phyloP scores from a whole-genome alignment of 1,140 invertebrate species.

The Semibalanus balanoides region DNA sequence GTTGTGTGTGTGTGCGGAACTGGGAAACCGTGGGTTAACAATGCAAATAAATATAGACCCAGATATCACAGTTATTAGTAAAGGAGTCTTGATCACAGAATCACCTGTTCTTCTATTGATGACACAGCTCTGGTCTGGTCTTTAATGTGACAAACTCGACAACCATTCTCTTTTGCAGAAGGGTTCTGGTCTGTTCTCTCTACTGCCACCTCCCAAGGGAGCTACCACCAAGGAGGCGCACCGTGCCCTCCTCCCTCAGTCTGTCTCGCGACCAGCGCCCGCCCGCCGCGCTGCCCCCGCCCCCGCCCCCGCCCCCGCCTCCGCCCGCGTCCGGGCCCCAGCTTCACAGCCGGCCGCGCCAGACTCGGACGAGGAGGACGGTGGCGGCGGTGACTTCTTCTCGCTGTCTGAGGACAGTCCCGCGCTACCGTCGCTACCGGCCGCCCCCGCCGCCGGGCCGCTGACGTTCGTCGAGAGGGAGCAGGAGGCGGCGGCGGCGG shows the following conservation, averaged over 20 bases:
- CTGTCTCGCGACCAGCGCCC: slow-evolving; percentile 17
- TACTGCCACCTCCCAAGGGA: slow-evolving; percentile 19
- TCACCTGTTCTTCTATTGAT: too few relatives aligned
- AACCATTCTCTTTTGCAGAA: neutral
- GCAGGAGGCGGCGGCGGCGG: neutral
- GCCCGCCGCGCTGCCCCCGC: slow-evolving; percentile 4
- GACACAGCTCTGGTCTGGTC: too few relatives aligned
- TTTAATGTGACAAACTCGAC: too few relatives aligned
- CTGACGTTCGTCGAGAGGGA: neutral
- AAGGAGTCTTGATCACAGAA: too few relatives aligned
- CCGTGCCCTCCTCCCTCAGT: slow-evolving; percentile 17
- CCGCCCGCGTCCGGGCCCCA: neutral
- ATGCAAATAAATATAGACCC: too few relatives aligned
- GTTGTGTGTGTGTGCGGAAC: too few relatives aligned
- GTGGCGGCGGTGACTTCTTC: slow-evolving; percentile 17
- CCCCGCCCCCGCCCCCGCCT: neutral
- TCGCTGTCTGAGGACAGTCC: slow-evolving; percentile 13
- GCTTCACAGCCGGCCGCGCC: neutral
- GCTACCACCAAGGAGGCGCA: slow-evolving; percentile 14
- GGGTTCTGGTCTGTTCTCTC: slow-evolving; percentile 17
- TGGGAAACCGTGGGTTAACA: too few relatives aligned
- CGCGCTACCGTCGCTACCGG: neutral
- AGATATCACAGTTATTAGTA: too few relatives aligned
- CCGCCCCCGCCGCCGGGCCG: too few relatives aligned
- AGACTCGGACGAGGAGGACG: slow-evolving; percentile 14